Conservation (phyloP, 2,888 invertebrate species). For the Polymixis lichenea region DNA sequence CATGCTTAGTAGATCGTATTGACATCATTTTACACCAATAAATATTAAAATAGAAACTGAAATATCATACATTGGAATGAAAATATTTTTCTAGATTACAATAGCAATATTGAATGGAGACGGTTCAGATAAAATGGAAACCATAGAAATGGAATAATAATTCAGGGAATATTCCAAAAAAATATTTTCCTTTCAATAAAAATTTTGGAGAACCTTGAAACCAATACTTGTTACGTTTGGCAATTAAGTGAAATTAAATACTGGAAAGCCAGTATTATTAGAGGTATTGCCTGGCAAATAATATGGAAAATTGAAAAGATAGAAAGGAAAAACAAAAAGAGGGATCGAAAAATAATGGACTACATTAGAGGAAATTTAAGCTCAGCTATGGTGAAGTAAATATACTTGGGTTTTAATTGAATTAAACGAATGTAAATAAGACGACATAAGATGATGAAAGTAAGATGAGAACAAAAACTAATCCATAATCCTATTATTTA, state of each 20-base stretch:
- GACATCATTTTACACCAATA: constrained; percentile 42
- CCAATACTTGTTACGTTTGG: constrained; percentile 13
- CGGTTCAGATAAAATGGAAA: neutral
- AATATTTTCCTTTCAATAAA: constrained; percentile 40
- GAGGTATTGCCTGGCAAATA: constrained; percentile 17
- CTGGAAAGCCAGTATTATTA: neutral
- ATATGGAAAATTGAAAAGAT: neutral
- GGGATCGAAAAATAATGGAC: too few species aligned
- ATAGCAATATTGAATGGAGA: neutral
- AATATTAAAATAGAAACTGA: constrained; percentile 14
- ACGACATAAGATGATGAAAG: too few species aligned
- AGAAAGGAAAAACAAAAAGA: neutral
- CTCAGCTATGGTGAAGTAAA: neutral
- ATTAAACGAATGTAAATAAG: neutral
- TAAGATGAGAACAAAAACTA: too few species aligned
- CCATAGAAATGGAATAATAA: neutral
- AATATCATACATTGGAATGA: constrained; percentile 18
- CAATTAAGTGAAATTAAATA: constrained; percentile 26
- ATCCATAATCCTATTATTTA: neutral
- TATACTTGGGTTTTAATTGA: neutral
- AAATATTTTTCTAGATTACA: constrained; percentile 9
- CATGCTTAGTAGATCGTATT: constrained; percentile 68
- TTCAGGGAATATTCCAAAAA: neutral
- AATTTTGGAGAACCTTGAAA: constrained; percentile 18
- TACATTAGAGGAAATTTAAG: too few species aligned